These are phyloP conservation scores for Halichoeres trimaculatus DNA, from an alignment of 2,113 vertebrate species.

Conservation along the genomic window DNA sequence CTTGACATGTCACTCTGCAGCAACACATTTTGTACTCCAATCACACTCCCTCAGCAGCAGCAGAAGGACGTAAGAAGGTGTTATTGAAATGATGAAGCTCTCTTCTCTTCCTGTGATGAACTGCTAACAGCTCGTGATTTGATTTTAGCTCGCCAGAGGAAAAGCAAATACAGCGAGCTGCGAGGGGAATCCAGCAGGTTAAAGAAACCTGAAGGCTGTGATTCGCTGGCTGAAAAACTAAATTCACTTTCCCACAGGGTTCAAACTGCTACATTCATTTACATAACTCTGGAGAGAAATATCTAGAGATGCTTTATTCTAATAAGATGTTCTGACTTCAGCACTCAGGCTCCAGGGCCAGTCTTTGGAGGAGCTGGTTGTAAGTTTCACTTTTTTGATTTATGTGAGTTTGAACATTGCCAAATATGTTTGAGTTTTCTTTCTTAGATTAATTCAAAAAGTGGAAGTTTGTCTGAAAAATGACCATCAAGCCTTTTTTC, in stretches of 20 bases:
- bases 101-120: conserved; percentile 30
- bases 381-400: not conserved
- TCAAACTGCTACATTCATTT: conserved; percentile 44
- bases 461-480: not conserved
- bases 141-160: conserved; percentile 47
- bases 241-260: conserved; percentile 42
- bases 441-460: not conserved
- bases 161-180: conserved; percentile 45
- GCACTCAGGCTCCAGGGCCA: not conserved
- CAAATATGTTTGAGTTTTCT: not conserved
- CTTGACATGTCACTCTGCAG: conserved; percentile 19
- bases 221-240: conserved; percentile 27
- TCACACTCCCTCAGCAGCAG: not conserved
- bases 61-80: conserved; percentile 15
- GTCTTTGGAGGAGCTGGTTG: not conserved
- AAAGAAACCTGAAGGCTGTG: conserved; percentile 51
- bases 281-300: conserved; percentile 42
- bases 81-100: conserved; percentile 27
- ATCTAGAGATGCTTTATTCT: conserved; percentile 18
- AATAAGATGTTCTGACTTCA: conserved; percentile 6
- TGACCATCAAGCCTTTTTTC: not conserved
- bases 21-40: conserved; percentile 8
- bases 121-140: conserved; percentile 35
- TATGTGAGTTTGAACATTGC: not conserved
- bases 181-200: conserved; percentile 46